Base-by-base conservation (phyloP, 2,888 invertebrate genomes). In the Pollenia amentaria region DNA sequence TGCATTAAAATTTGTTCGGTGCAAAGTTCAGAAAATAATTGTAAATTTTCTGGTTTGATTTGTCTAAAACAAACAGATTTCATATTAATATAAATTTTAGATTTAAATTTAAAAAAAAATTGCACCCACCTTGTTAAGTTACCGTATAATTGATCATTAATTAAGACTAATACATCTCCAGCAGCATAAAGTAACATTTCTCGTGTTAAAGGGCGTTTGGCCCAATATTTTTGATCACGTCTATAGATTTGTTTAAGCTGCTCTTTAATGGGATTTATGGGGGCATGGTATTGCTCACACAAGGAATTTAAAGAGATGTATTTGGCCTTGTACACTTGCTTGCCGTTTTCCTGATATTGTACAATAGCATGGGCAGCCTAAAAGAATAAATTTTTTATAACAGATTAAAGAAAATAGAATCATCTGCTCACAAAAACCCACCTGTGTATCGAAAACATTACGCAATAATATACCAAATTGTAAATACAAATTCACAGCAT, bases 251-350 rank as follows among this genome's bases (percentile, higher is more conserved):
- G 96, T 93, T 97, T 97, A 80, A 97, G 93, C 91, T 97, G 97
- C 92, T 98, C 98, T 92, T 98, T 99, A 94, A 98, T 96, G 1
- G 98, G 97, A 94, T 98, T 98, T 91, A 96, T 95, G 0, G 97
- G 97, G 67, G 97, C 97, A 91, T 96, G 97, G 92, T 98, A 98
- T 88, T 96, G 95, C 93, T 98, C 97, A 93, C 98, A 98, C 77
- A 99, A 94, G 76, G 98, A 97, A 94, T 98, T 98, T 82, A 99
- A 94, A 89, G 98, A 97, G 67, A 98, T 96, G 92, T 97, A 97
- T 94, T 98, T 98, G 75, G 98, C 97, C 94, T 99, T 99, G 92
- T 98, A 97, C 72, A 98, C 97, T 48, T 98, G 98, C 90, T 97
- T 97, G 86, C 96, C 96, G 85, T 96, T 97, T 90, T 97, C 97